Base-by-base conservation (phyloP, 2,797 vertebrate species). In the Megaceryle alcyon region DNA sequence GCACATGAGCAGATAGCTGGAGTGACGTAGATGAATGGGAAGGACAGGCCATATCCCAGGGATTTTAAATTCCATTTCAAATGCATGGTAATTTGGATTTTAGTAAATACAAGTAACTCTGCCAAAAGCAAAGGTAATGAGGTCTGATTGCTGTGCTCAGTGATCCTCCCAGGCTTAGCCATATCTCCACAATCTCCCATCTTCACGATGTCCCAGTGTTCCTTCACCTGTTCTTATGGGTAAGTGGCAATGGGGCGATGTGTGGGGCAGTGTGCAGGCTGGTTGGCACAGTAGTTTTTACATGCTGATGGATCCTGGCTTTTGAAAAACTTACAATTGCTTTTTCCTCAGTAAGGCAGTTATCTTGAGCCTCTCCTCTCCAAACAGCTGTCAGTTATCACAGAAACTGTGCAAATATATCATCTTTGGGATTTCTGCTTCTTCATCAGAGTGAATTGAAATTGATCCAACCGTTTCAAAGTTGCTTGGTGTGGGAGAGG, bases 331-430 rank as follows among this genome's bases (percentile, higher is more conserved):
- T 65, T 63, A 25, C 5, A 31, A 6, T 75, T 86, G 73, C 46
- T 31, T 95, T 90, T 90, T 84, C 64, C 39, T 79, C 60, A 64
- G 8, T 51, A 48, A 70, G 19, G 84, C 83, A 29, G 2, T 84
- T 92, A 66, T 90, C 61, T 77, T 39, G 33, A 81, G 44, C 28
- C 63, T 80, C 9, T 82, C 66, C 59, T 86, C 49, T 86, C 81
- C 77, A 77, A 93, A 79, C 94, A 96, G 86, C 73, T 97, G 94
- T 80, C 88, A 59, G 51, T 96, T 96, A 80, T 56, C 90, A 84
- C 51, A 84, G 83, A 53, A 94, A 57, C 80, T 73, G 53, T 39
- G 39, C 78, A 90, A 95, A 82, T 84, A 11, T 2, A 51, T 3
- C 63, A 60, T 60, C 66, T 80, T 86, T 60, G 51, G 77, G 83